phyloP scores from a whole-genome alignment of 2,888 invertebrate genomes.

The Troides helena region DNA sequence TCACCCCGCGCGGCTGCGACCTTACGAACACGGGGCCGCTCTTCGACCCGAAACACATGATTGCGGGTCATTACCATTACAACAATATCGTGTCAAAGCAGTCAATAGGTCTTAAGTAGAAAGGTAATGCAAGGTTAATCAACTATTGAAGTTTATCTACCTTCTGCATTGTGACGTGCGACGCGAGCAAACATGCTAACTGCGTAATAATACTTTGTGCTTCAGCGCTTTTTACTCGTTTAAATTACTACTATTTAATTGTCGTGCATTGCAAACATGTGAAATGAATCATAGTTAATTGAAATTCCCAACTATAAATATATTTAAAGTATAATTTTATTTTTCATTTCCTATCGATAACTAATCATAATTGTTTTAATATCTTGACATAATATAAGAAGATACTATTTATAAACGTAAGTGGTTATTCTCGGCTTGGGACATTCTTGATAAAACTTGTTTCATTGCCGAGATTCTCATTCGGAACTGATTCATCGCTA shows the following conservation, averaged over 20 bases:
- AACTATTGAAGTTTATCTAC: slow-evolving; percentile 29
- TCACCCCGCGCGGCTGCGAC: slow-evolving; percentile 58
- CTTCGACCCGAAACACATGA: slow-evolving; percentile 58
- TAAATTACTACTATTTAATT: background rate
- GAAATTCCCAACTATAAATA: background rate
- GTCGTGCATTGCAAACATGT: background rate
- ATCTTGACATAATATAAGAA: slow-evolving; percentile 38
- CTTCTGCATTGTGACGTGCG: slow-evolving; percentile 24
- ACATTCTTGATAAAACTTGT: slow-evolving; percentile 10
- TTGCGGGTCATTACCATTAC: slow-evolving; percentile 39
- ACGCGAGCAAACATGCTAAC: slow-evolving; percentile 21
- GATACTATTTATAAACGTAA: slow-evolving; percentile 7
- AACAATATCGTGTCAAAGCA: slow-evolving; percentile 20
- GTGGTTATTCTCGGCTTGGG: slow-evolving; percentile 18
- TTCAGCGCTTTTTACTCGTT: slow-evolving; percentile 6
- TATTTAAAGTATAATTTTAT: background rate
- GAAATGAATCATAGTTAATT: background rate
- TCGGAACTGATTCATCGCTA: slow-evolving; percentile 17
- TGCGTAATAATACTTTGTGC: slow-evolving; percentile 8
- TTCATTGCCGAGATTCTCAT: slow-evolving; percentile 15
- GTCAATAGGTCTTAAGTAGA: slow-evolving; percentile 18
- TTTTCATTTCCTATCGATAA: background rate
- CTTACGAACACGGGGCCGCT: slow-evolving; percentile 56
- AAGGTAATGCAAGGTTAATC: slow-evolving; percentile 31
- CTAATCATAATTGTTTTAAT: slow-evolving; percentile 43